Base-by-base conservation (phyloP, 1,140 invertebrate genomes). In the Frieseomelitta varia region DNA sequence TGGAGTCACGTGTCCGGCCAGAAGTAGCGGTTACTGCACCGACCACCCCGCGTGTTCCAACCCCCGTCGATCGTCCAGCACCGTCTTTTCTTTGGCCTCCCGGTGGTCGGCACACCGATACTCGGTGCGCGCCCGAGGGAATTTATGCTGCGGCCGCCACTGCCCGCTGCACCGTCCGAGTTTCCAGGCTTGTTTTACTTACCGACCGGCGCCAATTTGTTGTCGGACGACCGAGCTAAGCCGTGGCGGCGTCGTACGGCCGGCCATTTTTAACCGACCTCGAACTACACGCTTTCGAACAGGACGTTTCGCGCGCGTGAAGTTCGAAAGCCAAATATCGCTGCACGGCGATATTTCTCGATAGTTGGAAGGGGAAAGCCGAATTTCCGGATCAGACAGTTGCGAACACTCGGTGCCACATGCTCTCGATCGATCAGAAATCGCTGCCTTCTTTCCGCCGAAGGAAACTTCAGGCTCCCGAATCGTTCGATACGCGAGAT, bases 141-240 rank as follows among this genome's bases (percentile, higher is more conserved):
- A 84, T 84, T 92, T 92, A 92, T 92, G 89, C 90, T 85, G 74
- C 83, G 87, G 88, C 72, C 82, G 2, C 83, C 85, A 75, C 77
- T 65, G 73, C 56, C 17, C 21, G 47, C 55, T 12, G 53, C 12
- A 15, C 39, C 53, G 58, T 4, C 80, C 78, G 85, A 92, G 82
- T 91, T 91, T 89, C 85, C 79, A 74, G 76, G 81, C 83, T 91
- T 89, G 87, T 91, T 91, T 89, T 91, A 92, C 88, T 86, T 87
- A 90, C 87, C 83, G 87, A 91, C 85, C 85, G 81, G 74, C 80
- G 74, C 74, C 89, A 90, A 91, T 93, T 92, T 91, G 89, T 91
- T 91, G 30, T 30, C 87, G 68, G 74, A 69, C 83, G 81, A 77
- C 67, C 86, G 84, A 71, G 63, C 39, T 80, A 68, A 84, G 69